Base-by-base conservation (phyloP, 2,888 invertebrate species). In the Polietes domitor region DNA sequence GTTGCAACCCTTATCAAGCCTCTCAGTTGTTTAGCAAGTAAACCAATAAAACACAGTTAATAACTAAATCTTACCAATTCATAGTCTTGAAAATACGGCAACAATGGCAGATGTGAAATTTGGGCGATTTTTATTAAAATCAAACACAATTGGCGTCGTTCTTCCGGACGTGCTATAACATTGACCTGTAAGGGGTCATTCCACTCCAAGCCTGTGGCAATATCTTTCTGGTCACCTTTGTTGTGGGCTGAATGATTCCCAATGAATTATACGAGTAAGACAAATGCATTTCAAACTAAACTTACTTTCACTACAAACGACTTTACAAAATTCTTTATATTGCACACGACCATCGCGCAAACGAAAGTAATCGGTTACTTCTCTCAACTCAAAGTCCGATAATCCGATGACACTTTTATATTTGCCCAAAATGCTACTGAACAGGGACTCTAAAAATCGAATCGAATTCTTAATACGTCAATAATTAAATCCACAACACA, bases 281-380 rank as follows among this genome's bases (percentile, higher is more conserved):
- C 17, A 68, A 1, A 86, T 93, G 93, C 4, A 15, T 61, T 50
- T 74, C 17, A 24, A 12, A 61, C 37, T 15, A 12, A 82, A 87
- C 88, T 85, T 26, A 92, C 92, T 88, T 85, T 91, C 89, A 58
- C 86, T 88, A 77, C 90, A 95, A 82, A 96, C 95, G 85, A 96
- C 94, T 90, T 95, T 94, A 89, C 96, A 96, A 84, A 96, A 94
- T 92, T 96, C 96, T 2, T 94, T 94, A 91, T 96, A 96, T 78
- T 95, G 94, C 75, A 96, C 94, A 86, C 96, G 94, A 80, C 96
- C 96, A 93, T 96, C 96, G 86, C 95, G 95, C n/a, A 95, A 94
- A 58, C 96, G 94, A 92, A 96, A 96, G 93, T 96, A 96, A 92
- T 96, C 96, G 0, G 95, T 94, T 12, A 96, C 91, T 90, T 96